phyloP scores from a whole-genome alignment of 2,888 invertebrate genomes.

The Pristionchus arcanus region DNA sequence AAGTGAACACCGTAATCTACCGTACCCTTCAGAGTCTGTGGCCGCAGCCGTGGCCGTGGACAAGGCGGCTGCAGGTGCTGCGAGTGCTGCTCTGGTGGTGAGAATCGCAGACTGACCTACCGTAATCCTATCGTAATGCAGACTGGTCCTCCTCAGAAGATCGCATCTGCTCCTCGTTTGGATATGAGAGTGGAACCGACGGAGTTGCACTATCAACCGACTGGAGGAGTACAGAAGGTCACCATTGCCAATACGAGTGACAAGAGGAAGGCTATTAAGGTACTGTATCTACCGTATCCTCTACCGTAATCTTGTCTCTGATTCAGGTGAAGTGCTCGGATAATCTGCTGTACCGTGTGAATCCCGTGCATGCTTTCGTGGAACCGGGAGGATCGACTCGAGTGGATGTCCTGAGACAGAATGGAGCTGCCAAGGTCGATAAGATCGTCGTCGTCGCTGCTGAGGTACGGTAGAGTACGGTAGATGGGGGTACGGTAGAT shows the following conservation, averaged over 20 bases:
- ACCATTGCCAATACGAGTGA: constrained; percentile 37
- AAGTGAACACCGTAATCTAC: neutral
- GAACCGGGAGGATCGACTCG: constrained; percentile 9
- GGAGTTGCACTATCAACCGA: constrained; percentile 32
- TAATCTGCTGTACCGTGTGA: constrained; percentile 55
- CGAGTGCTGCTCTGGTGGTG: constrained; percentile 18
- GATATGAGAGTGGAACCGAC: constrained; percentile 32
- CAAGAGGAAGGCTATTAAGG: constrained; percentile 52
- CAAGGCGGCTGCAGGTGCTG: constrained; percentile 33
- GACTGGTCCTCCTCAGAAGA: constrained; percentile 10
- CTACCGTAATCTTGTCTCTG: neutral
- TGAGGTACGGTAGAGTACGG: constrained; percentile 23
- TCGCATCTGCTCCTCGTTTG: constrained; percentile 27
- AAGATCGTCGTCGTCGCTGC: constrained; percentile 52
- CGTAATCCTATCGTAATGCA: neutral
- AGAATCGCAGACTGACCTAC: neutral
- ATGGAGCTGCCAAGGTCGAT: constrained; percentile 52
- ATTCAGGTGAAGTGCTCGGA: constrained; percentile 55
- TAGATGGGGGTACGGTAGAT: neutral
- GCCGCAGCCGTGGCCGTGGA: neutral
- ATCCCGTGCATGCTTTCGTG: constrained; percentile 52
- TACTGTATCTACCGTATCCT: neutral
- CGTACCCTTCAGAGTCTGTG: constrained; percentile 1
- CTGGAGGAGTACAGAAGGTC: constrained; percentile 46
- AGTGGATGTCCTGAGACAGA: constrained; percentile 51